Conservation (phyloP, 2,888 invertebrate genomes). For the Pelosia muscerda region DNA sequence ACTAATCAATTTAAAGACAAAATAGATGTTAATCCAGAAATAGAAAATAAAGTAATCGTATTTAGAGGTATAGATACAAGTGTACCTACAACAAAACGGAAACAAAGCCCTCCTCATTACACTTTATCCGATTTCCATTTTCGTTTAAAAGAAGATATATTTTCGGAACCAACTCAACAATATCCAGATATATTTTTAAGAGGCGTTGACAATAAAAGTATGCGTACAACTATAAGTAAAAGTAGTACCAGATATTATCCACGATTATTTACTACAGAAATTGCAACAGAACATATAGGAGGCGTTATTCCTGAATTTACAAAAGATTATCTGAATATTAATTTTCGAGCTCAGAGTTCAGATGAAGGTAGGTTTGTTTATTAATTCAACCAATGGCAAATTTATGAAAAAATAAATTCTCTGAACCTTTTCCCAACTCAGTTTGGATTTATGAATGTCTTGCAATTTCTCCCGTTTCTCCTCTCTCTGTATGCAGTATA, state of each 20-base stretch:
- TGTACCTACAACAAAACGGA: background rate
- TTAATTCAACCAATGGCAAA: too few relatives aligned
- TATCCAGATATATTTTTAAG: conserved; percentile 13
- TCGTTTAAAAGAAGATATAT: background rate
- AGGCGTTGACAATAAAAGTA: background rate
- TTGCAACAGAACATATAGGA: background rate
- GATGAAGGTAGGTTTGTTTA: background rate
- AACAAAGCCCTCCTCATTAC: background rate
- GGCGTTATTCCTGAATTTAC: background rate
- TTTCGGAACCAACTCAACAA: background rate
- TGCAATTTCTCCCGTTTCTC: too few relatives aligned
- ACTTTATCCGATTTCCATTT: background rate
- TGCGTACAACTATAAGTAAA: background rate
- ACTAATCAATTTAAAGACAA: background rate
- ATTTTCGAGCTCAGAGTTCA: conserved; percentile 6
- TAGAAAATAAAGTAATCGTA: background rate
- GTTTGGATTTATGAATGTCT: background rate
- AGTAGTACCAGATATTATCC: background rate
- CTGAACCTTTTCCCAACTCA: too few relatives aligned
- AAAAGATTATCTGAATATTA: conserved; percentile 3
- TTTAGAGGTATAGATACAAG: background rate
- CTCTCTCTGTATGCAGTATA: too few relatives aligned
- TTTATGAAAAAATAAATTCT: background rate
- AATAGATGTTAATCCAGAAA: background rate
- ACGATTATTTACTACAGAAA: background rate